Conservation (phyloP, 30 jellyfish, hydroid and myxozoan genomes). For the Aurelia sp. region DNA sequence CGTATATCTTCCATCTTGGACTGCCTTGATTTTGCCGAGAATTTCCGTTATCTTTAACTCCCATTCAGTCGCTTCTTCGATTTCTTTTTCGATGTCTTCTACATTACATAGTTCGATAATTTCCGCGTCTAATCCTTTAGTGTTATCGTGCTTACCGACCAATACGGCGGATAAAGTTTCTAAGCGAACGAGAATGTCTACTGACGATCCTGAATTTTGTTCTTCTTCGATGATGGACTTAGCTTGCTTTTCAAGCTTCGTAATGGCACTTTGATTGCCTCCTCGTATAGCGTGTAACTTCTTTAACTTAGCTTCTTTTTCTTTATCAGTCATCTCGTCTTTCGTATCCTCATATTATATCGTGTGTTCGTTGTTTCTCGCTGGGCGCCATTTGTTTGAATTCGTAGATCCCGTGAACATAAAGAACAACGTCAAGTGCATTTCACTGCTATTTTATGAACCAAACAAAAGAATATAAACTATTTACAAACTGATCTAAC, state of each 20-base stretch:
- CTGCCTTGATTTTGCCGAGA: background rate
- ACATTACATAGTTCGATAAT: background rate
- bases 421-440: no score
- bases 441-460: no score
- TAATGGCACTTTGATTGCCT: background rate
- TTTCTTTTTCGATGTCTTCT: conserved; percentile 7
- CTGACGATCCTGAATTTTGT: background rate
- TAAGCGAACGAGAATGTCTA: background rate
- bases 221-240: background rate
- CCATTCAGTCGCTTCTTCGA: conserved; percentile 10
- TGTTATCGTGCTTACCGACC: background rate
- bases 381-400: no score
- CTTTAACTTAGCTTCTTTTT: no score
- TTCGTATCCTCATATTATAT: no score
- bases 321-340: no score
- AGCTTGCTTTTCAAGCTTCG: background rate
- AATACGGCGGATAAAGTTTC: background rate
- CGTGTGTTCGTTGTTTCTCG: no score
- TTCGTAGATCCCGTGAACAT: no score
- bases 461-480: no score
- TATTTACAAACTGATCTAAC: no score
- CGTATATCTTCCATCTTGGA: background rate
- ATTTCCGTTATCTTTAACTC: background rate
- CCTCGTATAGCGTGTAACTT: background rate
- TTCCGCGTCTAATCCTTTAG: background rate